These are phyloP conservation scores for Octopus bimaculoides DNA, from an alignment of 1,140 invertebrate species.

Conservation along the genomic window DNA sequence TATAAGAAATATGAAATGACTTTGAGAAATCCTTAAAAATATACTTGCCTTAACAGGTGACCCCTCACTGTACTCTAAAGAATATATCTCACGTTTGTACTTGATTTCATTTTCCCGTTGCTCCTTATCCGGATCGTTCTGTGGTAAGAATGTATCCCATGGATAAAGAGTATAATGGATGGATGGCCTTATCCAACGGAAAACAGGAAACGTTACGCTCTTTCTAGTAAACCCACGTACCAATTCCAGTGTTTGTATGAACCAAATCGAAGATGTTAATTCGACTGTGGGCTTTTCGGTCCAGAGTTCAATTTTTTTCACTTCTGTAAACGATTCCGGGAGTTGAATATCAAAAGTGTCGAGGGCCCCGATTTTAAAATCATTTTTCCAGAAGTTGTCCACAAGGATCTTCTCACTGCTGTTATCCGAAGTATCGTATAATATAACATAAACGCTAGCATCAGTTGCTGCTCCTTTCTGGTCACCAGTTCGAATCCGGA, in stretches of 20 bases:
- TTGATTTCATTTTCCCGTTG: conserved; percentile 45
- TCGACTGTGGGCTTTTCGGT: conserved; percentile 39
- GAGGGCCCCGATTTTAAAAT: conserved; percentile 54
- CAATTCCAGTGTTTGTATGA: conserved; percentile 57
- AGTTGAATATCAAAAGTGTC: conserved; percentile 46
- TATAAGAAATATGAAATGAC: too few species aligned
- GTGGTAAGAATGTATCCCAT: conserved; percentile 54
- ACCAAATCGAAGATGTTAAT: conserved; percentile 56
- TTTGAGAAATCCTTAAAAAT: background rate
- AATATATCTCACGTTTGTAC: conserved; percentile 43
- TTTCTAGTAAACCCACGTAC: conserved; percentile 46
- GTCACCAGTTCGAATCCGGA: conserved; percentile 58
- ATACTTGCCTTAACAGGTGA: background rate
- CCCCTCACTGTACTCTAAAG: background rate
- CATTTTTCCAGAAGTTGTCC: conserved; percentile 51
- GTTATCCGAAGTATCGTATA: conserved; percentile 45
- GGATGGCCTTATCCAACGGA: conserved; percentile 30
- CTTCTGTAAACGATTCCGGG: conserved; percentile 31
- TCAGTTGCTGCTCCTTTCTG: conserved; percentile 54
- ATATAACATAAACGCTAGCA: conserved; percentile 50
- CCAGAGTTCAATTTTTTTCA: conserved; percentile 28
- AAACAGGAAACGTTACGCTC: conserved; percentile 43
- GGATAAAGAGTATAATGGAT: conserved; percentile 44
- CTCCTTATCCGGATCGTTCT: conserved; percentile 42
- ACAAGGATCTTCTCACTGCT: conserved; percentile 41